Base-by-base conservation (phyloP, 2,888 invertebrate species). In the Lapara coniferarum region DNA sequence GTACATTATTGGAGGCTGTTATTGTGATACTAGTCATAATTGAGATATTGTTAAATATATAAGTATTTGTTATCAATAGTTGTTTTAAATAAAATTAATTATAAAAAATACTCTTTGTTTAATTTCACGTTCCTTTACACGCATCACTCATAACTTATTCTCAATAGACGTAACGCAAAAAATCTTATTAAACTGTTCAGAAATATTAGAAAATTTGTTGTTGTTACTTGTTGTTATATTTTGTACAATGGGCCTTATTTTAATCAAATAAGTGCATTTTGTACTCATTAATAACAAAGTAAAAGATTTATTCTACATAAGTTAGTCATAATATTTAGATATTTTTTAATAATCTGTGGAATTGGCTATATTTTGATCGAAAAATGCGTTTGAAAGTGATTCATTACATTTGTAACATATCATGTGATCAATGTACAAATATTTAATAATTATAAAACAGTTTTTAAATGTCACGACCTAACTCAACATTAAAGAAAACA, bases 11-110 rank as follows among this genome's bases (percentile, higher is more conserved):
- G 25, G 80, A 86, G 84, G 83, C 83, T 80, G 81, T 82, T 74
- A 70, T 78, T 87, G 88, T 89, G 87, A 89, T 88, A 87, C 81
- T 88, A 88, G 86, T 85, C 77, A 78, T 84, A 80, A 71, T 70
- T 16, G 70, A 77, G 68, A 73, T 76, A 77, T 75, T 77, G 70
- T 74, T 74, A n/a, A 52, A 52, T 52, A 55, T 19, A 52, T 74
- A 69, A 73, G 57, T 74, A 74, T 70, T 73, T 72, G 77, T 75
- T 66, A 37, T 67, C 69, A 74, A 73, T 74, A 73, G 74, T 19
- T 49, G 56, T 67, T 68, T 68, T 44, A 55, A 59, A 69, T 52
- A 44, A 69, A 44, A 57, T 51, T 10, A 37, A 66, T 69, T 63
- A 53, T 55, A 59, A 44, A 44, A 19, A 49, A 68, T 57, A 68